Conservation (phyloP, 1,140 invertebrate genomes). For the Nebria ingens region DNA sequence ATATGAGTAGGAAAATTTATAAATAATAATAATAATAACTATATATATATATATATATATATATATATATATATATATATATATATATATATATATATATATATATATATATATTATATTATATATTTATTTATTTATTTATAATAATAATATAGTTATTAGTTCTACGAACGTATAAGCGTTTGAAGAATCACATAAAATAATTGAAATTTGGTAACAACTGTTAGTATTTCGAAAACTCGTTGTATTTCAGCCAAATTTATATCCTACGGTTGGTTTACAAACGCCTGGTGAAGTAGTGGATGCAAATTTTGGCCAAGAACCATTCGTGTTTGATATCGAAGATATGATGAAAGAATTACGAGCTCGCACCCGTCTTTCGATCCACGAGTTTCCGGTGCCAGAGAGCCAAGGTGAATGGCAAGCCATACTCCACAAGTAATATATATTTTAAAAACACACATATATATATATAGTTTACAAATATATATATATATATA, state of each 20-base stretch:
- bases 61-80: background rate
- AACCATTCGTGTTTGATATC: slow-evolving; percentile 96
- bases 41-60: background rate
- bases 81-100: slow-evolving; percentile 10
- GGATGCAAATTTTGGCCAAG: slow-evolving; percentile 97
- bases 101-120: background rate
- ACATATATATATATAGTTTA: background rate
- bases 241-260: slow-evolving; percentile 63
- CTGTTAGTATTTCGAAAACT: background rate
- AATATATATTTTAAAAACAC: slow-evolving; percentile 22
- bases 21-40: too few relatives aligned
- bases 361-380: slow-evolving; percentile 63
- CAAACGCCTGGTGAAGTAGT: slow-evolving; percentile 97
- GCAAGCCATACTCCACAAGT: slow-evolving; percentile 85
- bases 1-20: too few relatives aligned
- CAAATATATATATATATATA: background rate
- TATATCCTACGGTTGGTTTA: slow-evolving; percentile 96
- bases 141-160: too few relatives aligned
- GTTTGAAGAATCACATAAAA: too few relatives aligned
- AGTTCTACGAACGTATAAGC: too few relatives aligned
- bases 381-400: slow-evolving; percentile 81
- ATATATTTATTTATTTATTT: too few relatives aligned
- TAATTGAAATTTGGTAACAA: too few relatives aligned
- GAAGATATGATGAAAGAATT: slow-evolving; percentile 93
- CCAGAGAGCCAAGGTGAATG: slow-evolving; percentile 81